Base-by-base conservation (phyloP, 2,888 invertebrate genomes). In the Dasysyrphus albostriatus region DNA sequence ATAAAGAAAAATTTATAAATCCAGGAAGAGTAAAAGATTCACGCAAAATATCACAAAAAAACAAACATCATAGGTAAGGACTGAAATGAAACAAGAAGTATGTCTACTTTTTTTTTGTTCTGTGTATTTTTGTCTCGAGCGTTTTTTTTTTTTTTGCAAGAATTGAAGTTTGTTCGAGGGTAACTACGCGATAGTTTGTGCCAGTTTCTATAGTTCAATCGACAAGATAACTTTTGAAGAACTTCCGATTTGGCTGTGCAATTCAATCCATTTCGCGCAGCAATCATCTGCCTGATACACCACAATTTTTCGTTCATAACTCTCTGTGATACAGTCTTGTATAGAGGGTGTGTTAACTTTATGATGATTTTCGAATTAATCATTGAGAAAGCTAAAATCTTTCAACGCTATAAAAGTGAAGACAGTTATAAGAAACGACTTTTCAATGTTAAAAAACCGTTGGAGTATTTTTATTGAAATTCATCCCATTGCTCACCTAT, bases 1-100 rank as follows among this genome's bases (percentile, higher is more conserved):
- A 37, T 29, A 67, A 70, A 67, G 47, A 63, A 42, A 67, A 78
- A 78, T 61, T 32, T 63, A 73, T 61, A 76, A 67, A 84, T 73
- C 59, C 54, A 56, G 65, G 49, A 81, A 56, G 84, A 81, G 76
- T n/a, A 5, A 9, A 72, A 37, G 63, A 63, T 74, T 67, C 67
- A 76, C 58, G 67, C 75, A 51, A 67, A 80, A 59, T 56, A 72
- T 19, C 2, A 39, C 39, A 37, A 47, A 67, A 81, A 34, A 61
- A 74, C 1, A 39, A 37, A 37, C 37, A 32, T 5, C 4, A 32
- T 32, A 32, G 14, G 24, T 49, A n/a, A n/a, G n/a, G n/a, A 14
- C 12, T 42, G n/a, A 65, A 42, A 16, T 63, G 72, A 16, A 69
- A 65, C 56, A 54, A 47, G 49, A 49, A 24, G 24, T 39, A 37